A percentile compares a stretch with the other conserved stretches of the same genome.
These are phyloP conservation scores for Tupaia tana DNA, from an alignment of 2,113 vertebrate species.

Conservation along the genomic window DNA sequence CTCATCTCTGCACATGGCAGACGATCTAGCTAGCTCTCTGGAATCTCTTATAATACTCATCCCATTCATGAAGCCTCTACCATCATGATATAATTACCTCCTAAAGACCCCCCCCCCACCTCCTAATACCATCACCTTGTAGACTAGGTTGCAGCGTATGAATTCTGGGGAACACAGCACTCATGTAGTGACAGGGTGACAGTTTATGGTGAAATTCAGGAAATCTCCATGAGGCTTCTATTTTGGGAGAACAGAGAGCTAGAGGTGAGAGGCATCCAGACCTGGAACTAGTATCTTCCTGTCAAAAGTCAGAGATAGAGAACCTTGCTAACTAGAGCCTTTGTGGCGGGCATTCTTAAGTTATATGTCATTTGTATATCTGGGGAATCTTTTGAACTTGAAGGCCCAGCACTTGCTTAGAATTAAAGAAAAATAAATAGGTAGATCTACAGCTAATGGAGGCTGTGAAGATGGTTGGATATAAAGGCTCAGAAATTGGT, in stretches of 20 bases:
- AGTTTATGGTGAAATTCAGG: neutral
- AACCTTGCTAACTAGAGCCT: neutral
- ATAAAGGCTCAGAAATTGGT: neutral
- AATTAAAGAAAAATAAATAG: neutral
- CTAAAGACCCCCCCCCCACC: neutral
- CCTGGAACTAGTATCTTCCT: neutral
- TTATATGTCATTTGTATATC: neutral
- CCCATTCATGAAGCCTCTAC: neutral
- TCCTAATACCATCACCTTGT: neutral
- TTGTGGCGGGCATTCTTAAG: neutral
- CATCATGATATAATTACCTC: neutral
- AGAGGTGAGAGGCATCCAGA: neutral
- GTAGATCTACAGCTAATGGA: neutral
- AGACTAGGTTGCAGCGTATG: neutral
- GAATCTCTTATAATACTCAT: neutral
- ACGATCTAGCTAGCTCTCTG: neutral
- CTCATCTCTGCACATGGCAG: neutral
- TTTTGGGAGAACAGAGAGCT: neutral
- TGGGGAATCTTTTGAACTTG: neutral
- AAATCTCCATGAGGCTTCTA: neutral
- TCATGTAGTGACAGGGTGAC: neutral
- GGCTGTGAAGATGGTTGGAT: neutral
- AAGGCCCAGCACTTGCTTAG: neutral
- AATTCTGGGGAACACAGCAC: neutral
- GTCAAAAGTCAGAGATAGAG: neutral